These are phyloP conservation scores for Aromia moschata DNA, from an alignment of 2,888 invertebrate species.

Conservation along the genomic window DNA sequence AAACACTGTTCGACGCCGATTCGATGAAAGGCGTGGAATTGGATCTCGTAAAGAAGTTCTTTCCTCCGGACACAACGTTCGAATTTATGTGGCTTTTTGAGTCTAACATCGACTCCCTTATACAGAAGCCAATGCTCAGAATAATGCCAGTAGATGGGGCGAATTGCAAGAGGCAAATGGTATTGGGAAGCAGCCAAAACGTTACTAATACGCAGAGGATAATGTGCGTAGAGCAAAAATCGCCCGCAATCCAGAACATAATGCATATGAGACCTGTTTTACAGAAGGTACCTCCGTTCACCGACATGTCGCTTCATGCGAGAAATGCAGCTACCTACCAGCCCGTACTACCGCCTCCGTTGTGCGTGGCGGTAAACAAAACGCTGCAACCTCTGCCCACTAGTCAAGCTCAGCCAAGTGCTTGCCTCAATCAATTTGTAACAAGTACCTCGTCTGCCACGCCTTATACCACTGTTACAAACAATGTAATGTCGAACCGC, in stretches of 20 bases:
- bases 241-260: neutral
- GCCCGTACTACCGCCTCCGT: too few species aligned
- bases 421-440: too few species aligned
- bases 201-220: neutral
- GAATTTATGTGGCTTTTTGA: conserved; percentile 21
- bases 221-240: neutral
- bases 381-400: too few species aligned
- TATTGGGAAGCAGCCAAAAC: neutral
- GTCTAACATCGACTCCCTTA: neutral
- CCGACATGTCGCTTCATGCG: neutral
- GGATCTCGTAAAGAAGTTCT: conserved; percentile 25
- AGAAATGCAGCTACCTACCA: neutral
- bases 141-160: neutral
- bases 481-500: too few species aligned
- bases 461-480: too few species aligned
- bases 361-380: too few species aligned
- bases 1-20: conserved; percentile 15
- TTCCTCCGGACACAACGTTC: conserved; percentile 27
- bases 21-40: conserved; percentile 19
- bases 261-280: neutral
- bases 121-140: conserved; percentile 4
- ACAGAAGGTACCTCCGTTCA: conserved; percentile 4
- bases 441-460: too few species aligned
- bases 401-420: too few species aligned
- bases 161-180: neutral